Conservation (phyloP, 1,140 invertebrate genomes). For the Tribolium madens region DNA sequence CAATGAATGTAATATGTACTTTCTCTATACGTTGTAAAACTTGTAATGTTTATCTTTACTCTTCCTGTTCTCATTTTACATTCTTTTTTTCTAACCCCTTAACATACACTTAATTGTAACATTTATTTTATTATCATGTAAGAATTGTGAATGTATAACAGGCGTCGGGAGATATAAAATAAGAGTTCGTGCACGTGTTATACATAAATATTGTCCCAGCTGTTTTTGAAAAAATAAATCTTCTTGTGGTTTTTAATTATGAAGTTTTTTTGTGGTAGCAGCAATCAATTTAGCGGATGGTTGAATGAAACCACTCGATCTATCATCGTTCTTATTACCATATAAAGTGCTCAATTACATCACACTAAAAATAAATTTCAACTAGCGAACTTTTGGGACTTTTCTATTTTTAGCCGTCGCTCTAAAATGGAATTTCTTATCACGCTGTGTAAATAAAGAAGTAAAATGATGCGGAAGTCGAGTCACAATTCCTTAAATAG, state of each 20-base stretch:
- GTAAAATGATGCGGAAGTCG: conserved; percentile 10
- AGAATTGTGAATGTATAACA: not conserved
- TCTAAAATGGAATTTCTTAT: conserved; percentile 8
- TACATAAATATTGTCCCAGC: not conserved
- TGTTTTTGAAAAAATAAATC: not conserved
- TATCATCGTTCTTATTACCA: not conserved
- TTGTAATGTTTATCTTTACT: not conserved
- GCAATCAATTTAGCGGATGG: not conserved
- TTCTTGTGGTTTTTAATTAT: not conserved
- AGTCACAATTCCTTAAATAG: not conserved
- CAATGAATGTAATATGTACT: not conserved
- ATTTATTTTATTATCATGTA: not conserved
- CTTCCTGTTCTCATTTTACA: not conserved
- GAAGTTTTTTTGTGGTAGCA: not conserved
- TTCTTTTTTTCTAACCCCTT: not conserved
- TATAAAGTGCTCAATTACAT: not conserved
- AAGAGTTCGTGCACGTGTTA: not conserved
- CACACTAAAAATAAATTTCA: not conserved
- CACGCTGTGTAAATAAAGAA: not conserved
- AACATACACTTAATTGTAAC: not conserved
- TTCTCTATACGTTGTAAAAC: not conserved
- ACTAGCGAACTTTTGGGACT: not conserved
- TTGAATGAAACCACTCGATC: not conserved
- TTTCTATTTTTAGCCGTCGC: not conserved
- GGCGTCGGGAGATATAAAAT: no score